Base-by-base conservation (phyloP, 1,140 invertebrate species). In the Neotoxoptera formosana region DNA sequence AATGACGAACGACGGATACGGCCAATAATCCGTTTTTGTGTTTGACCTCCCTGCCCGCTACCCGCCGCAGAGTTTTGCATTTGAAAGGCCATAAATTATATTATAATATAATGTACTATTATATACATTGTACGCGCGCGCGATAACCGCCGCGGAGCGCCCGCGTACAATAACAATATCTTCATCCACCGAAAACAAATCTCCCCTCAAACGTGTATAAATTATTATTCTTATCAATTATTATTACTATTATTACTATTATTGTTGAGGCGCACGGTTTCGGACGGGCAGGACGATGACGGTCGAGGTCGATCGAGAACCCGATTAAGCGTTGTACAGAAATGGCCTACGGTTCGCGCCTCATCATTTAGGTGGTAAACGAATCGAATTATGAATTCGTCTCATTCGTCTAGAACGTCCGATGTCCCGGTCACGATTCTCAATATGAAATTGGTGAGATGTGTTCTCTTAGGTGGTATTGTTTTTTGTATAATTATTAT, bases 1-100 rank as follows among this genome's bases (percentile, higher is more conserved):
- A 90, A 90, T 90, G 89, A 90, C 89, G 89, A 47, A 47, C 89
- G 89, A 90, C 89, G 89, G 89, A 90, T 90, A 90, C 56, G 89
- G 56, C 53, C 89, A 90, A 90, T 90, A 90, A 90, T 90, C 89
- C 89, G 89, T 56, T 90, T 90, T 60, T 90, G 89, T 90, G 36
- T 60, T 45, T 30, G 89, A 45, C 89, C 51, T 36, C 89, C 25
- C 86, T 0, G 14, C 30, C 45, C 14, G 14, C 45, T 41, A 25
- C 83, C 36, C 45, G 6, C 45, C 45, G 14, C 84, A 47, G 88
- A 67, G 89, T 91, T 91, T 91, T 67, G 90, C 90, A 67, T 67
- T 76, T 47, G 90, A 91, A 91, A 67, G 53, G 90, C 56, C 60
- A 67, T 91, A n/a, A 91, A 91, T 91, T 91, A 67, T 91, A 25